Conservation (phyloP, 2,888 invertebrate species). For the Nomada ruficornis region DNA sequence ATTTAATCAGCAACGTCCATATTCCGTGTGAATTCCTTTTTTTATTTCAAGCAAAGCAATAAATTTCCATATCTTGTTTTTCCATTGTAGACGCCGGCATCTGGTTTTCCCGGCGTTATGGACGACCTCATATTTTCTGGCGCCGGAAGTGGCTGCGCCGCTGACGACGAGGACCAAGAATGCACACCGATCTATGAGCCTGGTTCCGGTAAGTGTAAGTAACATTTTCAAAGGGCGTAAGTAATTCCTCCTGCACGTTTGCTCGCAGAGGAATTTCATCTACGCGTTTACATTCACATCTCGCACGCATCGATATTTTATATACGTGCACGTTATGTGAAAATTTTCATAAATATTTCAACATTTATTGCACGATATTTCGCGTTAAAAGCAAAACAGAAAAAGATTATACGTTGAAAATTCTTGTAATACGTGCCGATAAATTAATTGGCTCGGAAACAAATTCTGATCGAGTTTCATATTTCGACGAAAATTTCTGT, state of each 20-base stretch:
- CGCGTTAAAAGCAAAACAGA: no score
- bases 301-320: conserved; percentile 30
- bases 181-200: conserved; percentile 93
- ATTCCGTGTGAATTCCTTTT: not conserved
- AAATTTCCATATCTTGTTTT: conserved; percentile 16
- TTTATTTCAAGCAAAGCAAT: conserved; percentile 6
- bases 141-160: conserved; percentile 95
- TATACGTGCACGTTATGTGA: conserved; percentile 26
- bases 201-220: conserved; percentile 88
- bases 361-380: conserved; percentile 18
- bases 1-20: not conserved
- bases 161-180: conserved; percentile 95
- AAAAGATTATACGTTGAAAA: not conserved
- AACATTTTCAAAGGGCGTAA: conserved; percentile 66
- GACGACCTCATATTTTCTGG: conserved; percentile 97
- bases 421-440: no score
- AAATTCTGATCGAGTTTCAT: no score
- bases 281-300: not conserved
- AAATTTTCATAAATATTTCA: not conserved
- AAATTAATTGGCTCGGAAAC: no score
- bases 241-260: conserved; percentile 61
- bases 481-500: no score
- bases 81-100: conserved; percentile 90
- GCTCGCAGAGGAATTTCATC: conserved; percentile 42
- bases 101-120: conserved; percentile 90